phyloP scores from a whole-genome alignment of 2,797 vertebrate genomes.

The Coregonus sp. region DNA sequence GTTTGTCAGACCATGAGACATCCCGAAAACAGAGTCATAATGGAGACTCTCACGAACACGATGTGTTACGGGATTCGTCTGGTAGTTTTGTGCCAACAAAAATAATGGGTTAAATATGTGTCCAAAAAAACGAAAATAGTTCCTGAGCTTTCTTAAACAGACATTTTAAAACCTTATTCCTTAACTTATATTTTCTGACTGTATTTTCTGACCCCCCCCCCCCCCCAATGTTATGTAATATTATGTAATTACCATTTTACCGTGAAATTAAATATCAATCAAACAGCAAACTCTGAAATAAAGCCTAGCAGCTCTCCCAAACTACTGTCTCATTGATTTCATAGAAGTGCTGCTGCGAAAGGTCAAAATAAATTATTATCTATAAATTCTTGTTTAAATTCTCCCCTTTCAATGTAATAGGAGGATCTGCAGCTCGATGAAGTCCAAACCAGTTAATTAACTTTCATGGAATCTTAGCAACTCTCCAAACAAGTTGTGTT shows the following conservation, averaged over 20 bases:
- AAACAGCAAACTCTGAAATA: background rate
- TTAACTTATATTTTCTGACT: too few relatives aligned
- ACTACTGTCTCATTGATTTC: background rate
- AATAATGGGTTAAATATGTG: too few relatives aligned
- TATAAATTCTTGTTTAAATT: background rate
- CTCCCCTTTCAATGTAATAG: conserved; percentile 10
- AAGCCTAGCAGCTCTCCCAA: background rate
- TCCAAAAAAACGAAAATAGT: too few relatives aligned
- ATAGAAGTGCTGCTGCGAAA: background rate
- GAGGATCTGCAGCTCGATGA: conserved; percentile 12
- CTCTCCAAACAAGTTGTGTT: conserved; percentile 58
- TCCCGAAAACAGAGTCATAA: too few relatives aligned
- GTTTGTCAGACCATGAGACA: too few relatives aligned
- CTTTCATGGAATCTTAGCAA: conserved; percentile 44
- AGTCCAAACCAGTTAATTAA: conserved; percentile 47
- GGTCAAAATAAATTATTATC: background rate
- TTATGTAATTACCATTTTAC: conserved; percentile 3
- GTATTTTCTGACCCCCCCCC: too few relatives aligned
- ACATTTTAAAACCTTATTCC: too few relatives aligned
- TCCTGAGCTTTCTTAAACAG: too few relatives aligned
- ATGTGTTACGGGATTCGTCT: too few relatives aligned
- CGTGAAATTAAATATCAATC: background rate
- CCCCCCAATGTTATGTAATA: background rate
- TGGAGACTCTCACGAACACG: too few relatives aligned
- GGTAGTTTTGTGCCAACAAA: too few relatives aligned